Base-by-base conservation (phyloP, 2,797 vertebrate genomes). In the Melanogrammus aeglefinus region DNA sequence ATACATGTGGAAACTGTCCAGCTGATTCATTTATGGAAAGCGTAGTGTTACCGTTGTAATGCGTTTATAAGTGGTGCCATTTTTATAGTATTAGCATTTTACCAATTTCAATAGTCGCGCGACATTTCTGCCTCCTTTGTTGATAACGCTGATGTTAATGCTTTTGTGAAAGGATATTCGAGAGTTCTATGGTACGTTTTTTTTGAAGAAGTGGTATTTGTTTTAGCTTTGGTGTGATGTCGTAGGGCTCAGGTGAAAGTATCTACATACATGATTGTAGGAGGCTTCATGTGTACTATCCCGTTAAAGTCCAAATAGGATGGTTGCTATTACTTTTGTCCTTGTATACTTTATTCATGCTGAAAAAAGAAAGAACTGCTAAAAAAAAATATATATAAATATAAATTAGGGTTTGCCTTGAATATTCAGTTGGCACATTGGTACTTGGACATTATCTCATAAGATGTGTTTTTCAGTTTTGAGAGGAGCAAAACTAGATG, bases 311-410 rank as follows among this genome's bases (percentile, higher is more conserved):
- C 69, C 81, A 85, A 41, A 21, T 72, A 83, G 80, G 75, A 82
- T 84, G 81, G 79, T 82, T 81, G 79, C 86, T 90, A 89, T 82
- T 78, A n/a, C 8, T 36, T 83, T 82, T 79, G 77, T 80, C 70
- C 83, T 89, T 79, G 84, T 78, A 83, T 82, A 87, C 80, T 82
- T 84, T 57, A 51, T 85, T 75, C 80, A 83, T 76, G 81, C 80
- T 88, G 78, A 88, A 86, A 77, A 87, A 88, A 88, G 78, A 87
- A 86, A 90, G 86, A 86, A 92, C 9, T 57, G 51, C 88, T 85
- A 88, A 85, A 70, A n/a, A 18, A 6, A 57, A 6, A 57, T n/a
- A 57, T 57, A 57, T 57, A 57, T 18, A 21, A 5, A 57, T 21
- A 57, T 57, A 6, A 21, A 21, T 57, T 21, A 57, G 51, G 51